phyloP scores from a whole-genome alignment of 2,113 vertebrate species.

The Echinops telfairi region DNA sequence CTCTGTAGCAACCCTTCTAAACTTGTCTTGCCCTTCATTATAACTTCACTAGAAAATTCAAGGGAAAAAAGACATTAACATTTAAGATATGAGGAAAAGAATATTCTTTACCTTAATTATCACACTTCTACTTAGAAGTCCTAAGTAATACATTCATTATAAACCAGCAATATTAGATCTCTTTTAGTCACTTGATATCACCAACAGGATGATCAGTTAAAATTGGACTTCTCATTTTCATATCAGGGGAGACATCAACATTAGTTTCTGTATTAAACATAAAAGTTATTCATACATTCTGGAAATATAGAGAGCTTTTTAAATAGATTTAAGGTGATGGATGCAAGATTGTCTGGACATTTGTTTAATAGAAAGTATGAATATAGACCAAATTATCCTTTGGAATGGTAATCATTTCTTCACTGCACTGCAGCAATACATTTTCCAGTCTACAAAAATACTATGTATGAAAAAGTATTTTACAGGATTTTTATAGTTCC shows the following conservation, averaged over 20 bases:
- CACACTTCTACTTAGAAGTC: constrained; percentile 51
- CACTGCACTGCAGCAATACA: constrained; percentile 58
- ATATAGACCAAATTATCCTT: constrained; percentile 64
- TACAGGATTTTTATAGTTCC: constrained; percentile 63
- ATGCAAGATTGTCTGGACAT: constrained; percentile 71
- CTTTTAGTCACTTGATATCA: constrained; percentile 69
- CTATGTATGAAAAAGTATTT: constrained; percentile 52
- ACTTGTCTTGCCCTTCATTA: constrained; percentile 22
- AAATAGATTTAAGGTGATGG: constrained; percentile 75
- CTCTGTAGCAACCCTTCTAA: not conserved
- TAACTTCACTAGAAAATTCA: constrained; percentile 60
- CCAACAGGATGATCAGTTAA: constrained; percentile 79
- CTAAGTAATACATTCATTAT: constrained; percentile 67
- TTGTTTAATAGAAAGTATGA: constrained; percentile 79
- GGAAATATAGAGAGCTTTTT: constrained; percentile 71
- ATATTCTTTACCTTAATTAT: constrained; percentile 68
- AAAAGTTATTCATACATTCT: constrained; percentile 74
- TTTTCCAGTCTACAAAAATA: constrained; percentile 52
- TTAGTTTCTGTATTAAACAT: constrained; percentile 79
- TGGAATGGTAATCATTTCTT: constrained; percentile 68
- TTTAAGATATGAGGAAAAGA: constrained; percentile 65
- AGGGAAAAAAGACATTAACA: constrained; percentile 55
- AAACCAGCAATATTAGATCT: constrained; percentile 48
- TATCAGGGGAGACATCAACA: constrained; percentile 77
- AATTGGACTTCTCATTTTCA: constrained; percentile 77